Evolutionary conservation across 2,797 vertebrate species (phyloP).

Genomic region (Etheostoma perlongum): DNA sequence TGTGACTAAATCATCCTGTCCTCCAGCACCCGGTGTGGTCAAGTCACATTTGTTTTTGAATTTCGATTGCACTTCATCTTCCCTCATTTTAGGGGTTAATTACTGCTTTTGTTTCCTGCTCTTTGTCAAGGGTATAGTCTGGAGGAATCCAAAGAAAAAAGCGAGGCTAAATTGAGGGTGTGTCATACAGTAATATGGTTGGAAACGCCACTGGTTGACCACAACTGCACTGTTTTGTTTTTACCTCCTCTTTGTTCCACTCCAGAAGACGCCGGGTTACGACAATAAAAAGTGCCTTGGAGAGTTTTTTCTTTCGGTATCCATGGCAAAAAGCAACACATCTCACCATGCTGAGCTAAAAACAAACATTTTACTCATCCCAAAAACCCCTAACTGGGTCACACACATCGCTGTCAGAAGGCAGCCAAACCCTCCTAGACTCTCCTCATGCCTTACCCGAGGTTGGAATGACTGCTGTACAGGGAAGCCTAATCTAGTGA

Average conservation of each 20-base stretch:
- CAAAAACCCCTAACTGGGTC: slow-evolving; percentile 40
- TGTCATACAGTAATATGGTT: slow-evolving; percentile 74
- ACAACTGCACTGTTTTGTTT: slow-evolving; percentile 51
- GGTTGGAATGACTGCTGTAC: slow-evolving; percentile 18
- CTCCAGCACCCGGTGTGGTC: slow-evolving; percentile 3
- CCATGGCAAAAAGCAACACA: slow-evolving; percentile 51
- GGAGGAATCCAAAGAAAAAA: slow-evolving; percentile 34
- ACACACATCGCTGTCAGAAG: slow-evolving; percentile 5
- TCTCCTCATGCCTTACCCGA: slow-evolving; percentile 20
- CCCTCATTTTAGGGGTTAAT: slow-evolving; percentile 46
- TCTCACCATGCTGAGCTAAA: slow-evolving; percentile 5
- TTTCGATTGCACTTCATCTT: slow-evolving; percentile 23
- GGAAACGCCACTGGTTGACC: slow-evolving; percentile 61
- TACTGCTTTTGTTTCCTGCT: slow-evolving; percentile 43
- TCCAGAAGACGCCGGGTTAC: slow-evolving; percentile 33
- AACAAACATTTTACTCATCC: slow-evolving; percentile 14
- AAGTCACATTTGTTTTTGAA: slow-evolving; percentile 47
- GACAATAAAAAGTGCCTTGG: slow-evolving; percentile 46
- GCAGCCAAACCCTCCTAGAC: slow-evolving; percentile 16
- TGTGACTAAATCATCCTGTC: slow-evolving; percentile 17
- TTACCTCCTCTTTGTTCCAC: slow-evolving; percentile 60
- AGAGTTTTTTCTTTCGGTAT: slow-evolving; percentile 42
- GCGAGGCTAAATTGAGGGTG: slow-evolving; percentile 66
- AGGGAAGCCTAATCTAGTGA: slow-evolving; percentile 17
- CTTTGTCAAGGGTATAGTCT: slow-evolving; percentile 43